phyloP scores from a whole-genome alignment of 2,113 vertebrate genomes.

The Paramisgurnus dabryanus region DNA sequence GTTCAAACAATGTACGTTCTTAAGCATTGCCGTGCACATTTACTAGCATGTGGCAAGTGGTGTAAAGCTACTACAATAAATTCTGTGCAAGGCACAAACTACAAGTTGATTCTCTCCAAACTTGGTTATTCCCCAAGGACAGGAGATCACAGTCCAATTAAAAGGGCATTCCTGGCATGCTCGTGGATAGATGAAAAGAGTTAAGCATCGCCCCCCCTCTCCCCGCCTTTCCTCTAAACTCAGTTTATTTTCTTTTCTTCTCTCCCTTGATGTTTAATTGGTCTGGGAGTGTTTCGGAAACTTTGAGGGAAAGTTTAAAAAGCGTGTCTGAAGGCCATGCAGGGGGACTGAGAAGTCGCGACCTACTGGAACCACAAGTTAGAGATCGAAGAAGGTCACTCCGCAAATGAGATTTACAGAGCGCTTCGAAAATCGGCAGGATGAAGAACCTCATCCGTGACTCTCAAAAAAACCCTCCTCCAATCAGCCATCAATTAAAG shows the following conservation, averaged over 20 bases:
- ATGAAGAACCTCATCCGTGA: background rate
- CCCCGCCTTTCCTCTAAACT: conserved; percentile 45
- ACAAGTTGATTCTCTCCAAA: background rate
- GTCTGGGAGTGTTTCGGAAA: conserved; percentile 54
- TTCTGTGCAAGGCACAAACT: conserved; percentile 6
- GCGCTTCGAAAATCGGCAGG: conserved; percentile 10
- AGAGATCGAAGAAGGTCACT: conserved; percentile 22
- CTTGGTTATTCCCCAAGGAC: conserved; percentile 51
- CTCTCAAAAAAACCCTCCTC: conserved; percentile 1
- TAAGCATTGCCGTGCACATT: no score
- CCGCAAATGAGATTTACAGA: conserved; percentile 16
- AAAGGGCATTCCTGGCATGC: conserved; percentile 68
- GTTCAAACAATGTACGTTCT: no score
- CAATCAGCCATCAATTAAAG: conserved; percentile 38
- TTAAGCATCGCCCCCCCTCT: conserved; percentile 46
- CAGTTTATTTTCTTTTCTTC: conserved; percentile 58
- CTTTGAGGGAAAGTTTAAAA: conserved; percentile 42
- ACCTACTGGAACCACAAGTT: conserved; percentile 10
- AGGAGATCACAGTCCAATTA: conserved; percentile 68
- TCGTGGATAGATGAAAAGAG: conserved; percentile 57
- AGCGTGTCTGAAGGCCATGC: conserved; percentile 25
- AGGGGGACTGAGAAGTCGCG: conserved; percentile 12
- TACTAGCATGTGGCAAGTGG: background rate
- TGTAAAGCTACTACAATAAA: background rate
- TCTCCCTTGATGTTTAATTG: conserved; percentile 63